Percentiles rank a stretch among this genome's conserved stretches.
These are phyloP conservation scores for Apotomis betuletana DNA, from an alignment of 2,888 invertebrate genomes.

Conservation along the genomic window DNA sequence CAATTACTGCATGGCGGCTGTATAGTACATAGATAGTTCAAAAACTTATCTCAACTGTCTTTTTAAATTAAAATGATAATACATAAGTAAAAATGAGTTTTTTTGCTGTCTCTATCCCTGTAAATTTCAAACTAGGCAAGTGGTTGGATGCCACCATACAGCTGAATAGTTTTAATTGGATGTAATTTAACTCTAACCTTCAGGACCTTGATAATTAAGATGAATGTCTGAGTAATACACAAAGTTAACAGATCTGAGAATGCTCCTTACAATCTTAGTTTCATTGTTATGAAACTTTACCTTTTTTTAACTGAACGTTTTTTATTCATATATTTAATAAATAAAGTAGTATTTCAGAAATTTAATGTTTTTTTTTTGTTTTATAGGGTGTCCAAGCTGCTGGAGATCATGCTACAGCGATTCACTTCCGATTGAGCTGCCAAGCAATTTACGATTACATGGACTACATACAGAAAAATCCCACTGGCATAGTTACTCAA, in stretches of 20 bases:
- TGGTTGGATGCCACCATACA: background rate
- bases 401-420: conserved; percentile 84
- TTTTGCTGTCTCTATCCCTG: too few species aligned
- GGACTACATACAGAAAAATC: conserved; percentile 90
- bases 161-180: conserved; percentile 16
- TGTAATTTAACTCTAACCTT: conserved; percentile 8
- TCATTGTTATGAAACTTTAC: background rate
- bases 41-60: too few species aligned
- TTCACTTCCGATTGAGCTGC: conserved; percentile 87
- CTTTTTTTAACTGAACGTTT: too few species aligned
- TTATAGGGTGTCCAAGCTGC: conserved; percentile 76
- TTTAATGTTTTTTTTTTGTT: background rate
- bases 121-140: background rate
- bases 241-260: background rate
- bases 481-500: conserved; percentile 80
- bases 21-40: too few species aligned
- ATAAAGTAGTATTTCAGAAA: too few species aligned
- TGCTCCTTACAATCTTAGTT: too few species aligned
- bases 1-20: too few species aligned
- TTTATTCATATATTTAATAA: too few species aligned
- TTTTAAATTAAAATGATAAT: too few species aligned
- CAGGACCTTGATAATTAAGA: background rate
- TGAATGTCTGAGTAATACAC: background rate
- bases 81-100: too few species aligned
- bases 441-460: conserved; percentile 91